Evolutionary conservation across 2,888 invertebrate species (phyloP).

Genomic region (Plebejus argus): DNA sequence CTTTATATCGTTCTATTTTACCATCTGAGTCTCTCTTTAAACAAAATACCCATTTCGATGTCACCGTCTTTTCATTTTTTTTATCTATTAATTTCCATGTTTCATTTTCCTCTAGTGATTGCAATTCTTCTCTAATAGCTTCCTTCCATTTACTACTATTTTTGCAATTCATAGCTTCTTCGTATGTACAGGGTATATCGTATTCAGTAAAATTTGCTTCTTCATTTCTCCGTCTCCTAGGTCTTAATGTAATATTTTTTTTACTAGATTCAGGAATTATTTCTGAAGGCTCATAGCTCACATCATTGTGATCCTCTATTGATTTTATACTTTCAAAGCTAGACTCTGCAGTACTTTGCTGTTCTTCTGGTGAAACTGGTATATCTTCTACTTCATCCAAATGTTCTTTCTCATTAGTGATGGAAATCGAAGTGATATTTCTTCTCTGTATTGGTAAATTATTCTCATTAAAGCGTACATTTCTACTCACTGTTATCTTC

Average conservation of each 20-base stretch:
- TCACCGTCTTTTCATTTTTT: constrained; percentile 24
- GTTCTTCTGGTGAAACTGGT: too few species aligned
- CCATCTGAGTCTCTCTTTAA: constrained; percentile 30
- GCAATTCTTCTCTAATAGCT: constrained; percentile 27
- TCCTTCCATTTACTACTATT: background rate
- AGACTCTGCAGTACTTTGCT: too few species aligned
- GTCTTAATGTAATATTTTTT: too few species aligned
- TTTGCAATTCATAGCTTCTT: background rate
- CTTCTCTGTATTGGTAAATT: background rate
- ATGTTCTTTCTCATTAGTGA: background rate
- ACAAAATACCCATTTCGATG: constrained; percentile 33
- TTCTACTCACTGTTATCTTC: constrained; percentile 1
- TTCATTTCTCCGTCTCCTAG: background rate
- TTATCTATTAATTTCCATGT: constrained; percentile 28
- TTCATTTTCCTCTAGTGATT: background rate
- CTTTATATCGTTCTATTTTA: constrained; percentile 32
- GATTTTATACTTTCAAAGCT: too few species aligned
- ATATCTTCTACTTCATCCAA: background rate
- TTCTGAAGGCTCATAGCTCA: too few species aligned
- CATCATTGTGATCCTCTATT: too few species aligned
- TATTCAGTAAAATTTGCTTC: constrained; percentile 10
- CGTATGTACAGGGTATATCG: background rate
- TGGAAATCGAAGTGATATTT: background rate
- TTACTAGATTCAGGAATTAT: too few species aligned
- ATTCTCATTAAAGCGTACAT: constrained; percentile 10